Evolutionary conservation across 1,140 invertebrate species (phyloP), one percentile per base, ranked within the genome.

Genomic region (Acromyrmex charruanus): DNA sequence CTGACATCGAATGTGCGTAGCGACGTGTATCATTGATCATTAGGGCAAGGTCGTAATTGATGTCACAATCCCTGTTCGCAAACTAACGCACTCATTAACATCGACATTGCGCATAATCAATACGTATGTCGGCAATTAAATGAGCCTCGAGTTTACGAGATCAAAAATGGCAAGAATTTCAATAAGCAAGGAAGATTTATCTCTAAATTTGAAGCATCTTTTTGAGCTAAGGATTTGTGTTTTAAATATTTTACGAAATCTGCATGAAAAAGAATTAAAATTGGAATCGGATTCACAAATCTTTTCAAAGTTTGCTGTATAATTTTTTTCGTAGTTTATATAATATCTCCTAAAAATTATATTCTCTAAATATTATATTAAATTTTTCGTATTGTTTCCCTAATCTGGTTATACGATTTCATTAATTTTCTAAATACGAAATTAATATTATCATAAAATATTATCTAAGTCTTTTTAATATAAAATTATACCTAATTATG

Each of bases 21-120:
- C 35, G 65, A 63, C n/a, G 49, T 61, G 53, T 86, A 72, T 86
- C 82, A 66, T 10, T 82, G 87, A 77, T 85, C 28, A 44, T 68
- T 85, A 18, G 51, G 55, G 65, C 86, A 88, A 87, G 88, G 88
- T 79, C 65, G 28, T 16, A 84, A 44, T 53, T 53, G n/a, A 77
- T 87, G 77, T 88, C 71, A 79, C 55, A 82, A 87, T 66, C 6
- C 35, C 12, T 65, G 55, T 53, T 49, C 31, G 14, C 31, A 39
- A 61, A 49, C 6, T 53, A 44, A 55, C 55, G 88, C 63, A 18
- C 49, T 85, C 51, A 84, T 84, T 75, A 84, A 84, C 49, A 49
- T 66, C 71, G 61, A 65, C 31, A 31, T 84, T 59, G 51, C 59
- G 68, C 44, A 51, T 86, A 86, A 88, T 74, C 71, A 49, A 65